Conservation (phyloP, 2,888 invertebrate species). For the Drosophila ezoana region DNA sequence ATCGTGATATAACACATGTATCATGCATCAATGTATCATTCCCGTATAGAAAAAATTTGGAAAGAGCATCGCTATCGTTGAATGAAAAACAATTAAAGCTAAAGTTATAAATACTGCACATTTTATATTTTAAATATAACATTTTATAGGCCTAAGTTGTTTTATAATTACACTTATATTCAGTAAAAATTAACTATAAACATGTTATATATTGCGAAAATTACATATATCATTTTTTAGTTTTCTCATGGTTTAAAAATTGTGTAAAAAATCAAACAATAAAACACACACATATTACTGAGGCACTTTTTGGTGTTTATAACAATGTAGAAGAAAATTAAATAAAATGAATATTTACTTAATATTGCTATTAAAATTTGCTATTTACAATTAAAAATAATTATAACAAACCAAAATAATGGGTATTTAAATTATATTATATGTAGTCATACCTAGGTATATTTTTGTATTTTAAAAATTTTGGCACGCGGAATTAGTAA, state of each 20-base stretch:
- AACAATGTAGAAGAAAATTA: conserved; percentile 62
- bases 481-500: conserved; percentile 65
- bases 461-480: conserved; percentile 46
- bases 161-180: conserved; percentile 45
- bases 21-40: too few relatives aligned
- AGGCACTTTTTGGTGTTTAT: conserved; percentile 84
- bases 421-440: conserved; percentile 20
- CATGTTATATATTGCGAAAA: conserved; percentile 51
- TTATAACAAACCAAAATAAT: conserved; percentile 38
- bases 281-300: conserved; percentile 77
- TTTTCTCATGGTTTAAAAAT: conserved; percentile 43
- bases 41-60: not conserved
- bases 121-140: conserved; percentile 53
- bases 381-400: conserved; percentile 51
- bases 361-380: conserved; percentile 48
- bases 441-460: conserved; percentile 19
- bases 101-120: conserved; percentile 55
- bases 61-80: not conserved
- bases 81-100: conserved; percentile 1
- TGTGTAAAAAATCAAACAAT: conserved; percentile 54
- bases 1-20: too few relatives aligned
- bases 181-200: conserved; percentile 61
- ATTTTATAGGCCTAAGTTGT: conserved; percentile 23
- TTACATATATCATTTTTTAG: conserved; percentile 41
- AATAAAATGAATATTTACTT: conserved; percentile 44